Conservation (phyloP, 2,888 invertebrate genomes). For the Nomada fucata region DNA sequence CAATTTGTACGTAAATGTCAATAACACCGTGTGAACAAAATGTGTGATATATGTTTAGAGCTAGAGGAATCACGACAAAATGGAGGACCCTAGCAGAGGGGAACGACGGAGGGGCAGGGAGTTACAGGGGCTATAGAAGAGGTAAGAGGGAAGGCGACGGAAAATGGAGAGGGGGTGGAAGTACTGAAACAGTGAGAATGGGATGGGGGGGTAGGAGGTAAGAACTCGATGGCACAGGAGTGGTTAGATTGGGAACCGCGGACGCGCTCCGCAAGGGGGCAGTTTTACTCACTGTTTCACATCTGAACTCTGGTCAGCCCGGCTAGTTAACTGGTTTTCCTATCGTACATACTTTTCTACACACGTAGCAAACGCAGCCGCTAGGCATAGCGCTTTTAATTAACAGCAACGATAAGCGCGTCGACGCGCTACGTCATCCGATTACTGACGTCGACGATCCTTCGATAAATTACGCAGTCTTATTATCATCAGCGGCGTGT, state of each 20-base stretch:
- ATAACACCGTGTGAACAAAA: constrained; percentile 65
- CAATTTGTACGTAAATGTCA: constrained; percentile 61
- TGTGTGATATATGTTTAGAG: constrained; percentile 77
- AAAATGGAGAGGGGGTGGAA: constrained; percentile 52
- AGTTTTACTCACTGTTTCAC: constrained; percentile 74
- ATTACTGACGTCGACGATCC: constrained; percentile 60
- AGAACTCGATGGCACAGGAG: constrained; percentile 77
- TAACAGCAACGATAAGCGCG: constrained; percentile 59
- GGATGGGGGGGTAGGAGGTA: constrained; percentile 69
- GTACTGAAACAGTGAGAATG: constrained; percentile 49
- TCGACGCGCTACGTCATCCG: constrained; percentile 64
- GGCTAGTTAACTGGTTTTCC: constrained; percentile 64
- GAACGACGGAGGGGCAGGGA: constrained; percentile 62
- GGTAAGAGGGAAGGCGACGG: constrained; percentile 68
- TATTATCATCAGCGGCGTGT: constrained; percentile 63
- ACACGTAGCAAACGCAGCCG: constrained; percentile 35
- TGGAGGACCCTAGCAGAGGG: constrained; percentile 72
- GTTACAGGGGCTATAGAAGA: constrained; percentile 56
- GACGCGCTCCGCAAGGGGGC: constrained; percentile 78
- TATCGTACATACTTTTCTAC: constrained; percentile 65
- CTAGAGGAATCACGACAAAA: constrained; percentile 83
- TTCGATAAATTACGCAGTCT: constrained; percentile 68
- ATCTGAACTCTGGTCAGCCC: constrained; percentile 70
- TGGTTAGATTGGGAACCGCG: constrained; percentile 76
- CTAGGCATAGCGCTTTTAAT: constrained; percentile 49